Percentiles rank a stretch among this genome's conserved stretches.
These are phyloP conservation scores for Ennomos quercinarius DNA, from an alignment of 2,888 invertebrate genomes.

Conservation along the genomic window DNA sequence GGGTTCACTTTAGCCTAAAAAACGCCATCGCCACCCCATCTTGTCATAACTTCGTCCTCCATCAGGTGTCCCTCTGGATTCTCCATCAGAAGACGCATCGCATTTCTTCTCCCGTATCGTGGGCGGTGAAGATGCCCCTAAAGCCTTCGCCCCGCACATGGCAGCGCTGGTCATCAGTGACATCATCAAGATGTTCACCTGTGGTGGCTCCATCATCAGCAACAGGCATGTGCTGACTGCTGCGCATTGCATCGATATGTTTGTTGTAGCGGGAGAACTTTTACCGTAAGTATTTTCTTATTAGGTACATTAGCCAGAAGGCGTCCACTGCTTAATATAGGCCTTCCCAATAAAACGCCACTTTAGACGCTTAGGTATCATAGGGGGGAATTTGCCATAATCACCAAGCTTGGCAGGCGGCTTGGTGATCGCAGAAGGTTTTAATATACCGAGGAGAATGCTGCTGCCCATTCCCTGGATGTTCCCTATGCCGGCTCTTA, in stretches of 20 bases:
- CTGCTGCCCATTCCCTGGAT: too few relatives aligned
- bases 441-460: too few relatives aligned
- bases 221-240: conserved; percentile 46
- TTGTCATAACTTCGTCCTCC: background rate
- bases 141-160: conserved; percentile 48
- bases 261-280: conserved; percentile 35
- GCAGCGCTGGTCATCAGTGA: conserved; percentile 47
- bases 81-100: conserved; percentile 4
- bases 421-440: too few relatives aligned
- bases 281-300: conserved; percentile 42
- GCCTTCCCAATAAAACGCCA: too few relatives aligned
- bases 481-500: too few relatives aligned
- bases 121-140: conserved; percentile 49
- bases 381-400: too few relatives aligned
- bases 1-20: too few relatives aligned
- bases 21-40: too few relatives aligned
- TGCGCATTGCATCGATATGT: conserved; percentile 54
- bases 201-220: conserved; percentile 47
- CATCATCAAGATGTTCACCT: conserved; percentile 26
- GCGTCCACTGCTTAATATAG: too few relatives aligned
- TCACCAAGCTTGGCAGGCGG: too few relatives aligned
- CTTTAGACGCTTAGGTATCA: too few relatives aligned
- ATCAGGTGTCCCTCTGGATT: conserved; percentile 34
- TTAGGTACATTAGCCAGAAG: too few relatives aligned
- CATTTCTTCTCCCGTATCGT: conserved; percentile 44